phyloP scores from a whole-genome alignment of 2,888 invertebrate species.

The Globia sparganii region DNA sequence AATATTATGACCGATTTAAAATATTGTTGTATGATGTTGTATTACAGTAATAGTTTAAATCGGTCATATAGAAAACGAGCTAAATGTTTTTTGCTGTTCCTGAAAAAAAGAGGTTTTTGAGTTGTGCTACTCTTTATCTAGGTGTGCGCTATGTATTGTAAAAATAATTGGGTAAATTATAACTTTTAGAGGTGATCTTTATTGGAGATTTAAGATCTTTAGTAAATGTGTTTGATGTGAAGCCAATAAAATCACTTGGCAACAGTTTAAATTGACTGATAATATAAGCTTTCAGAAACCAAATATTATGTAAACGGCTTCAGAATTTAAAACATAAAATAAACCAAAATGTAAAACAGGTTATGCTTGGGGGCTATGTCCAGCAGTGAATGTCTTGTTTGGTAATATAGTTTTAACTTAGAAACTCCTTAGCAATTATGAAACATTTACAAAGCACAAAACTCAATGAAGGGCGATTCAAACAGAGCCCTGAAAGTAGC shows the following conservation, averaged over 20 bases:
- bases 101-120: too few species aligned
- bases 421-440: neutral
- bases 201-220: neutral
- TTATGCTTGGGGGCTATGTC: neutral
- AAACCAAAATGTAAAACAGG: neutral
- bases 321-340: slow-evolving; percentile 3
- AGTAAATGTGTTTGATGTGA: too few species aligned
- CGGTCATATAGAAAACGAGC: too few species aligned
- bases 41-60: too few species aligned
- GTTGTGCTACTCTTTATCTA: too few species aligned
- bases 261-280: neutral
- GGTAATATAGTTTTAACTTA: neutral
- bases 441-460: neutral
- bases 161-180: neutral
- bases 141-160: neutral
- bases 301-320: neutral
- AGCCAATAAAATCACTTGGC: neutral
- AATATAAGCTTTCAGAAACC: neutral
- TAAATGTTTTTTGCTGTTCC: too few species aligned
- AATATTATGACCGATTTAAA: too few species aligned
- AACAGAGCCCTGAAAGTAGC: neutral
- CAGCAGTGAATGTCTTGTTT: too few species aligned
- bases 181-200: too few species aligned
- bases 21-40: too few species aligned
- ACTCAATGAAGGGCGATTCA: neutral